These are phyloP conservation scores for Rhinophrynus dorsalis DNA, from an alignment of 2,797 vertebrate species.

Conservation along the genomic window DNA sequence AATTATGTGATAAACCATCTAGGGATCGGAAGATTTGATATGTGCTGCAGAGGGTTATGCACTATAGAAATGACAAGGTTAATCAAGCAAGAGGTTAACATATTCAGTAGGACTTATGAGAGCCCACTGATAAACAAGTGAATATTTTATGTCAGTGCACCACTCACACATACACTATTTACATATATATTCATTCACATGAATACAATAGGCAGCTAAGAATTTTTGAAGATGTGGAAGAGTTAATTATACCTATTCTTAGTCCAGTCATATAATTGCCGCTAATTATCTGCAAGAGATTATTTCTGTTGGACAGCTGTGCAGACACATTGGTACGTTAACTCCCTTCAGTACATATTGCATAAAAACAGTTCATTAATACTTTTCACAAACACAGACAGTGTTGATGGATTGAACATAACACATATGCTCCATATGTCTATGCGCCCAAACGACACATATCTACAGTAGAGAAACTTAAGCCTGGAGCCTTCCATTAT, in stretches of 20 bases:
- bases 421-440: slow-evolving; percentile 44
- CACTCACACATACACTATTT: too few species aligned
- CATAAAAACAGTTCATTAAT: slow-evolving; percentile 37
- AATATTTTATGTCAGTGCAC: slow-evolving; percentile 21
- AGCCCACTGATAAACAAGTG: slow-evolving; percentile 16
- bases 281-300: slow-evolving; percentile 43
- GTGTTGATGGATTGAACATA: slow-evolving; percentile 38
- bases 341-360: slow-evolving; percentile 28
- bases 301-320: slow-evolving; percentile 44
- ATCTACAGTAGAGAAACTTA: slow-evolving; percentile 4
- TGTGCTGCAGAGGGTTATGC: slow-evolving; percentile 1
- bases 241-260: slow-evolving; percentile 26
- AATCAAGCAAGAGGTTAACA: slow-evolving; percentile 28
- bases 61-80: slow-evolving; percentile 15
- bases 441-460: slow-evolving; percentile 24
- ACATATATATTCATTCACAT: too few species aligned
- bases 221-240: neutral
- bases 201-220: slow-evolving; percentile 12
- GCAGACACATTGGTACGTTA: slow-evolving; percentile 41
- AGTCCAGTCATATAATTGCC: slow-evolving; percentile 27
- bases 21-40: slow-evolving; percentile 14
- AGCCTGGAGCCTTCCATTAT: neutral
- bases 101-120: slow-evolving; percentile 33
- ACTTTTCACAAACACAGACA: slow-evolving; percentile 21
- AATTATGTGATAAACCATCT: slow-evolving; percentile 14